Percentiles rank a stretch among this genome's conserved stretches.
These are phyloP conservation scores for Chelidonichthys spinosus DNA, from an alignment of 2,797 vertebrate genomes.

Conservation along the genomic window DNA sequence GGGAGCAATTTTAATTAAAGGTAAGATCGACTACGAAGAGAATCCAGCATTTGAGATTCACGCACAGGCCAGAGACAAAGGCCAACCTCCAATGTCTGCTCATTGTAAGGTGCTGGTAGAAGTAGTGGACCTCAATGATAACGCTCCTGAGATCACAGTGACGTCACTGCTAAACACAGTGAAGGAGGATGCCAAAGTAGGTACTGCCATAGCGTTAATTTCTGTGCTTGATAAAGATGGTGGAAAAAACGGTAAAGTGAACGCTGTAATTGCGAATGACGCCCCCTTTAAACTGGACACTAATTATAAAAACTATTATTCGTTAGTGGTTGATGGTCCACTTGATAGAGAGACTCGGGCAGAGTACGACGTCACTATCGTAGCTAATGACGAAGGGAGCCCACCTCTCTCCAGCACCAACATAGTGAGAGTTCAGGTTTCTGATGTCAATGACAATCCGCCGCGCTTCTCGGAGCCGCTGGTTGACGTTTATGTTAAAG, in stretches of 20 bases:
- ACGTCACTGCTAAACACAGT: slow-evolving; percentile 59
- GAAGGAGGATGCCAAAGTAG: slow-evolving; percentile 47
- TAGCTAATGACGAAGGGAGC: slow-evolving; percentile 62
- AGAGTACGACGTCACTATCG: slow-evolving; percentile 58
- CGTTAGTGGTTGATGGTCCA: slow-evolving; percentile 36
- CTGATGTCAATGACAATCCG: slow-evolving; percentile 84
- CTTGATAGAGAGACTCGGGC: slow-evolving; percentile 56
- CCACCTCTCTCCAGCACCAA: slow-evolving; percentile 69
- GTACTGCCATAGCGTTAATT: slow-evolving; percentile 66
- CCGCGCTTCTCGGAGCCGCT: slow-evolving; percentile 73
- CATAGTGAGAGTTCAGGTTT: slow-evolving; percentile 67
- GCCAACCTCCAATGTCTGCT: background rate
- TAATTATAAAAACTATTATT: slow-evolving; percentile 76
- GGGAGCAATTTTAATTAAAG: background rate
- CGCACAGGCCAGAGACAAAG: slow-evolving; percentile 12
- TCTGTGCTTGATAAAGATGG: slow-evolving; percentile 63
- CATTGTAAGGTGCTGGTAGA: slow-evolving; percentile 69
- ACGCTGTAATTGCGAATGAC: accelerated
- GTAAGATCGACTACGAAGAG: slow-evolving; percentile 72
- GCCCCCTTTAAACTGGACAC: slow-evolving; percentile 60
- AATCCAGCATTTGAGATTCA: slow-evolving; percentile 41
- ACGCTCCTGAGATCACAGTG: slow-evolving; percentile 68
- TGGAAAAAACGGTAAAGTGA: background rate
- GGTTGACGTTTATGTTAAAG: slow-evolving; percentile 78
- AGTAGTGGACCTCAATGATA: slow-evolving; percentile 67